These are phyloP conservation scores for Aplidium turbinatum DNA, from an alignment of 23 tunicate genomes.

Conservation along the genomic window DNA sequence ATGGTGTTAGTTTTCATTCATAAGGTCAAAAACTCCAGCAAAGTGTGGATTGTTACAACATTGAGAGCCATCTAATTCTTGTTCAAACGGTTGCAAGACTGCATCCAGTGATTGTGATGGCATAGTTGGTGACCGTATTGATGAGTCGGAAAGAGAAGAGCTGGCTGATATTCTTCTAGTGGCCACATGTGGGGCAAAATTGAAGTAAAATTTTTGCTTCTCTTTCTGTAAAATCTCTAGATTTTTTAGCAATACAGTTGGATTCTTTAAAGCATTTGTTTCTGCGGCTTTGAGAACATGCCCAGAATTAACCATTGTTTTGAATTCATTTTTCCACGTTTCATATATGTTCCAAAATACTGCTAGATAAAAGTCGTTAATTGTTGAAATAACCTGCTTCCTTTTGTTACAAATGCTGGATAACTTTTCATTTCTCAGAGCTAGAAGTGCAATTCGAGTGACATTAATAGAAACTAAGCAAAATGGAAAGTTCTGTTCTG, in stretches of 20 bases:
- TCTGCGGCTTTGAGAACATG: conserved; percentile 54
- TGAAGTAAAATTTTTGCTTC: neutral
- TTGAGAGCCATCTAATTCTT: neutral
- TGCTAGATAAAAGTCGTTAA: conserved; percentile 76
- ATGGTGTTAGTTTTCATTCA: conserved; percentile 5
- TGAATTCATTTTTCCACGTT: conserved; percentile 77
- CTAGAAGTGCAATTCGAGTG: conserved; percentile 72
- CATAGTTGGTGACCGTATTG: conserved; percentile 31
- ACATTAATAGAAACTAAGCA: conserved; percentile 72
- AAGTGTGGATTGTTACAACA: conserved; percentile 24
- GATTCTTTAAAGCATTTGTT: conserved; percentile 32
- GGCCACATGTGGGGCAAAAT: neutral
- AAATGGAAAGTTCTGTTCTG: conserved; percentile 79
- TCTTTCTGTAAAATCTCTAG: neutral
- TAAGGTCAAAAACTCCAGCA: conserved; percentile 22
- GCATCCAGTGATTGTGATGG: conserved; percentile 35
- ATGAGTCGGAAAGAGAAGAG: conserved; percentile 27
- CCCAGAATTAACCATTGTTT: conserved; percentile 84
- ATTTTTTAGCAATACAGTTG: conserved; percentile 32
- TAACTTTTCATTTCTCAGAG: conserved; percentile 60
- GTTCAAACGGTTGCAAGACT: conserved; percentile 32
- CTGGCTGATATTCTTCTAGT: conserved; percentile 4
- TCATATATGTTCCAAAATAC: conserved; percentile 53
- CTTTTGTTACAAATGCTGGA: conserved; percentile 61
- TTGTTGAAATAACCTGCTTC: conserved; percentile 63